Percentiles rank a stretch among this genome's conserved stretches.
Evolutionary conservation across 1,140 invertebrate species (phyloP).

Genomic region (Eufriesea mexicana): DNA sequence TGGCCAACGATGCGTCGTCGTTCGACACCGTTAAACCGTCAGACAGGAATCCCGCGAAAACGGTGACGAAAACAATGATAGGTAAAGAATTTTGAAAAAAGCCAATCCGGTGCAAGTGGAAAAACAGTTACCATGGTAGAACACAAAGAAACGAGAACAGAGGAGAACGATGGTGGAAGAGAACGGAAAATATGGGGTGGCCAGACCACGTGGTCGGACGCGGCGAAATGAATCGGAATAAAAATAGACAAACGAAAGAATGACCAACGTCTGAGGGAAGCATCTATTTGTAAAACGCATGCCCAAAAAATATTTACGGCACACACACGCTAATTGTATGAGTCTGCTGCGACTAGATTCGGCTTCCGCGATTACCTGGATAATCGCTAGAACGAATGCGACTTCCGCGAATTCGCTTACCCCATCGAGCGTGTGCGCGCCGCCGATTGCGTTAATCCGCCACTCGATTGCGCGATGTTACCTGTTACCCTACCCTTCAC

Average conservation of each 20-base stretch:
- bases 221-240: background rate
- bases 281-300: slow-evolving; percentile 80
- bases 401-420: slow-evolving; percentile 12
- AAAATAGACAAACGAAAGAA: slow-evolving; percentile 13
- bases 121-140: background rate
- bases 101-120: slow-evolving; percentile 73
- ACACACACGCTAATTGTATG: slow-evolving; percentile 68
- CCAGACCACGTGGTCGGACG: slow-evolving; percentile 31
- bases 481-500: background rate
- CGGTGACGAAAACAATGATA: slow-evolving; percentile 27
- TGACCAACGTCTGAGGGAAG: slow-evolving; percentile 72
- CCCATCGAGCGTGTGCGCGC: slow-evolving; percentile 10
- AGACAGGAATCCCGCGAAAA: background rate
- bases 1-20: background rate
- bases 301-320: slow-evolving; percentile 81
- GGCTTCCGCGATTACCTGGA: slow-evolving; percentile 8
- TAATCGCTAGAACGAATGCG: slow-evolving; percentile 33
- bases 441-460: slow-evolving; percentile 25
- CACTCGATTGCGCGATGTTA: slow-evolving; percentile 9
- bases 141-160: slow-evolving; percentile 29
- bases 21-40: too few species aligned
- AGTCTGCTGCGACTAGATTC: slow-evolving; percentile 25
- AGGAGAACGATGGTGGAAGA: slow-evolving; percentile 44
- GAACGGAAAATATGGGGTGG: slow-evolving; percentile 71
- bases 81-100: slow-evolving; percentile 79